These are phyloP conservation scores for Sminthurinus aureus DNA, from an alignment of 2,888 invertebrate genomes.

Conservation along the genomic window DNA sequence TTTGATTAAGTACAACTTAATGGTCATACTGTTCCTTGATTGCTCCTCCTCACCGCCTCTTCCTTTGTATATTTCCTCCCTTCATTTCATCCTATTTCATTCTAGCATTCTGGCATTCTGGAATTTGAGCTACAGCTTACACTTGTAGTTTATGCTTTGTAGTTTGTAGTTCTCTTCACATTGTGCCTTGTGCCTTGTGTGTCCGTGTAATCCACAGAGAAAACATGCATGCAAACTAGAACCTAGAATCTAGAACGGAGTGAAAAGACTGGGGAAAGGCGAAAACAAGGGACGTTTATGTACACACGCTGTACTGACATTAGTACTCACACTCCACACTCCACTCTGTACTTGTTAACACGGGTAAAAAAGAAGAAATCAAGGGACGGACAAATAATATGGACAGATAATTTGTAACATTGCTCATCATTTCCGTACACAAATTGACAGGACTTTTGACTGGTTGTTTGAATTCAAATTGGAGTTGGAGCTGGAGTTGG, in stretches of 20 bases:
- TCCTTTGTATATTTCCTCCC: slow-evolving; percentile 34
- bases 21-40: slow-evolving; percentile 43
- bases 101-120: not conserved
- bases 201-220: too few species aligned
- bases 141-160: too few species aligned
- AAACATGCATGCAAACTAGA: too few species aligned
- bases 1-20: slow-evolving; percentile 43
- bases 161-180: too few species aligned
- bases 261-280: too few species aligned
- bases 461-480: not conserved
- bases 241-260: too few species aligned
- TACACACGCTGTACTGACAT: too few species aligned
- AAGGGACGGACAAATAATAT: slow-evolving; percentile 8
- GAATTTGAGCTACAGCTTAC: too few species aligned
- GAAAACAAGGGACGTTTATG: too few species aligned
- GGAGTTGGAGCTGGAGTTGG: not conserved
- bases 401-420: slow-evolving; percentile 6
- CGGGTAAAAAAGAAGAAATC: not conserved
- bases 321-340: too few species aligned
- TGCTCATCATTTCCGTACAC: slow-evolving; percentile 5
- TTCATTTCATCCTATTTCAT: not conserved
- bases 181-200: too few species aligned
- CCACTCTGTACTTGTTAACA: too few species aligned
- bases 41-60: slow-evolving; percentile 39
- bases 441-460: not conserved